Conservation (phyloP, 2,797 vertebrate genomes). For the Mus spretus region DNA sequence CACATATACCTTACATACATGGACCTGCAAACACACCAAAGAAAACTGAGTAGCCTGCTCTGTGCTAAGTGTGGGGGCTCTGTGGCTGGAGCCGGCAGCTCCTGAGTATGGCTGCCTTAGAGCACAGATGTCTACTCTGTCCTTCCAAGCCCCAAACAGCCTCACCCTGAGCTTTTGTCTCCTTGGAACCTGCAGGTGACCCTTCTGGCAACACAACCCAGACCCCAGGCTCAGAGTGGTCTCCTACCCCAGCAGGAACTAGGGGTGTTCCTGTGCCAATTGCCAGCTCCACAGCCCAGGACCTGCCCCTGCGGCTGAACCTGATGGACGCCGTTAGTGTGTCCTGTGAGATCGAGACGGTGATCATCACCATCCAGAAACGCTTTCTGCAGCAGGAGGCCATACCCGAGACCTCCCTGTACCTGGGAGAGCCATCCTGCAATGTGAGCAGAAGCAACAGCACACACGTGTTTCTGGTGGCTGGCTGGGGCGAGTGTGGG, state of each 20-base stretch:
- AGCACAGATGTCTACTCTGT: accelerated
- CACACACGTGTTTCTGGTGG: conserved; percentile 90
- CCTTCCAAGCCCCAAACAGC: accelerated
- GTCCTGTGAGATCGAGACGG: conserved; percentile 89
- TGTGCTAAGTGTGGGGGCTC: accelerated
- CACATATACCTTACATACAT: too few relatives aligned
- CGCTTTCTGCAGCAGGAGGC: conserved; percentile 88
- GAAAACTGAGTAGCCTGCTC: neutral
- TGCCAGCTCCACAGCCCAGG: accelerated
- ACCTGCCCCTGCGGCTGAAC: conserved; percentile 6
- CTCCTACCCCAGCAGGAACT: neutral
- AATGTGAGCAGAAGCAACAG: conserved; percentile 87
- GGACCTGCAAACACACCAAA: neutral
- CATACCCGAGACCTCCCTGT: conserved; percentile 89
- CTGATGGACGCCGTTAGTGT: conserved; percentile 82
- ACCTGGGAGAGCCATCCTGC: conserved; percentile 92
- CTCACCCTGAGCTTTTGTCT: neutral
- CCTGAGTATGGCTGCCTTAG: too few relatives aligned
- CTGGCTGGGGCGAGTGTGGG: conserved; percentile 90
- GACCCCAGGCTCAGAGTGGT: neutral
- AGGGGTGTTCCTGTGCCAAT: neutral
- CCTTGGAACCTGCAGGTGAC: conserved; percentile 38
- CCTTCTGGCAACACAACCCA: neutral
- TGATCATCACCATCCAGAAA: conserved; percentile 89
- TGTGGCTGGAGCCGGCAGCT: accelerated